A percentile compares a stretch with the other conserved stretches of the same genome.
These are phyloP conservation scores for Pocillopora verrucosa DNA, from an alignment of 64 coral and sea anemone genomes.

Conservation along the genomic window DNA sequence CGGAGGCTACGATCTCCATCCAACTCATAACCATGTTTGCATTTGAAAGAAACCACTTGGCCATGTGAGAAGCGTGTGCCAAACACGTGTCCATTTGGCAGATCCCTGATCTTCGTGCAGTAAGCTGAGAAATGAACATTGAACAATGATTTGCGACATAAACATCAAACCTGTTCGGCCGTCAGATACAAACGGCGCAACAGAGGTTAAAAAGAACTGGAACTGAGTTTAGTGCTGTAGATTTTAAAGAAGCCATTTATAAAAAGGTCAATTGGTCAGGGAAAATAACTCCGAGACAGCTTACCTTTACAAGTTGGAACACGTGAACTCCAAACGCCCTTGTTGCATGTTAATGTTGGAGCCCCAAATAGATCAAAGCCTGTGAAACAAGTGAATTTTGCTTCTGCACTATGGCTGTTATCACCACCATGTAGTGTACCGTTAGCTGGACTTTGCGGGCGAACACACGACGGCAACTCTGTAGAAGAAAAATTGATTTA, in stretches of 20 bases:
- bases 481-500: conserved; percentile 3
- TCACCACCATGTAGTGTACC: too few species aligned
- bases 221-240: background rate
- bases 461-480: too few species aligned
- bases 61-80: conserved; percentile 29
- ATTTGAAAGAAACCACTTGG: conserved; percentile 19
- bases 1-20: background rate
- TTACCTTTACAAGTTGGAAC: conserved; percentile 26
- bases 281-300: background rate
- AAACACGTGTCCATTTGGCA: background rate
- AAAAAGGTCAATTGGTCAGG: background rate
- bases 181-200: too few species aligned
- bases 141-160: background rate
- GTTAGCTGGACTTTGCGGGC: too few species aligned
- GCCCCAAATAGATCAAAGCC: conserved; percentile 9
- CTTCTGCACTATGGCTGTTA: too few species aligned
- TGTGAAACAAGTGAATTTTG: too few species aligned
- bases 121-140: background rate
- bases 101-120: background rate
- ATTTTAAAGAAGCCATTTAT: background rate
- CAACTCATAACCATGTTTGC: background rate
- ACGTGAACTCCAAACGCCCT: conserved; percentile 18
- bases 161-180: too few species aligned
- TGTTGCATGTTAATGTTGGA: background rate
- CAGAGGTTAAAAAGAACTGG: too few species aligned